Evolutionary conservation across 2,113 vertebrate genomes (phyloP).

Genomic region (Eublepharis macularius): DNA sequence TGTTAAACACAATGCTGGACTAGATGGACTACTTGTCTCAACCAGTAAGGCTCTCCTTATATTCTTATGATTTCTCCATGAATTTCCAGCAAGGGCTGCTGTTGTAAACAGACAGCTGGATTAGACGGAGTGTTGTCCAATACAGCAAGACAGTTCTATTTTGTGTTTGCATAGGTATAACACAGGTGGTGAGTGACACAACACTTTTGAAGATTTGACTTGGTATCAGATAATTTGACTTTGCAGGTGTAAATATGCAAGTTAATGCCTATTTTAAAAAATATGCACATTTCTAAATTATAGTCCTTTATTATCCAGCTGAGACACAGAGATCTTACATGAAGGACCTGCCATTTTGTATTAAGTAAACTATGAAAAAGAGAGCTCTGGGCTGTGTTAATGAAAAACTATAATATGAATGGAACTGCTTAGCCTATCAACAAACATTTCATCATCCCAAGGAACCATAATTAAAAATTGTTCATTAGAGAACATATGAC

Average conservation of each 20-base stretch:
- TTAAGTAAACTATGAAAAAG: fast-evolving
- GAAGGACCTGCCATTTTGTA: neutral
- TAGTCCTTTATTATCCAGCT: conserved; percentile 6
- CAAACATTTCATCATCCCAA: neutral
- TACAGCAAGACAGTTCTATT: neutral
- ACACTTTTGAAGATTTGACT: neutral
- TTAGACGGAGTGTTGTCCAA: neutral
- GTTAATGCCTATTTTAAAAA: neutral
- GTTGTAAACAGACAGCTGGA: neutral
- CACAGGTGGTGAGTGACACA: no score
- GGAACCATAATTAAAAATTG: neutral
- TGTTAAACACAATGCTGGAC: no score
- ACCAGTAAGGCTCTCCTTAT: no score
- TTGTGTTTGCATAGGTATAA: neutral
- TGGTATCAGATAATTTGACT: neutral
- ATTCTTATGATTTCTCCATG: neutral
- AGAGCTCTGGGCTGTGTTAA: fast-evolving
- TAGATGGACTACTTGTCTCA: no score
- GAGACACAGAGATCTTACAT: neutral
- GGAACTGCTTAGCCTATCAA: neutral
- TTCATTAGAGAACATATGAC: neutral
- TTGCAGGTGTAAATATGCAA: neutral
- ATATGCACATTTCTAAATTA: neutral
- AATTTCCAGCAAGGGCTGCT: neutral
- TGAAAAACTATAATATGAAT: conserved; percentile 5